Base-by-base conservation (phyloP, 2,113 vertebrate species). In the Saguinus midas region DNA sequence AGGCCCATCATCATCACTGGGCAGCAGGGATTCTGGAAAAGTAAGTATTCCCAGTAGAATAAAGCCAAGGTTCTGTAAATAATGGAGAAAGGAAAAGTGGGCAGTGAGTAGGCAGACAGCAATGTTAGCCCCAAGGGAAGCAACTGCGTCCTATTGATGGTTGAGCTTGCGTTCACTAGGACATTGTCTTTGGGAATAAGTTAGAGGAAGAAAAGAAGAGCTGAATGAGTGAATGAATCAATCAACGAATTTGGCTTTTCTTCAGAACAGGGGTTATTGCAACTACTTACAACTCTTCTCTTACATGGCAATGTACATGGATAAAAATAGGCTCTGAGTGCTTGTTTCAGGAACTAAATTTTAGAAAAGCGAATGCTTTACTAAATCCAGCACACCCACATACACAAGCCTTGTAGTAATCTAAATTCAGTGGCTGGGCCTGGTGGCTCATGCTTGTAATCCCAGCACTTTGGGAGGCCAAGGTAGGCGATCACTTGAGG, bases 101-200 rank as follows among this genome's bases (percentile, higher is more conserved):
- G 8, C 16, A 27, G 0, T 0, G 35, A 58, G 23, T 2, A 87
- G 45, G 58, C 21, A 78, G 45, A 64, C 6, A 11, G 57, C 3
- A 43, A 6, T 55, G 25, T 82, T 9, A 12, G 48, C 18, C 20
- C 5, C 32, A 66, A 32, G 21, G 18, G 27, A 48, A 52, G 17
- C 35, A 40, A 61, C 7, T 43, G 2, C 8, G 2, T 16, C 23
- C 8, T n/a, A 2, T 0, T 50, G 72, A 61, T 1, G 17, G 18
- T 27, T 64, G 29, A 23, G 45, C 68, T 68, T 79, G 21, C 5
- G 37, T 17, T 23, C 18, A 4, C 12, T 48, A 21, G 35, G 13
- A 32, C 17, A 18, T 3, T 88, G 1, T 68, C 35, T 89, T 68
- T 40, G 50, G 18, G 32, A 90, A 72, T 17, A 90, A 85, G 2